A percentile compares a stretch with the other conserved stretches of the same genome.
phyloP scores from a whole-genome alignment of 2,113 vertebrate genomes.

The Actinemys pallida region DNA sequence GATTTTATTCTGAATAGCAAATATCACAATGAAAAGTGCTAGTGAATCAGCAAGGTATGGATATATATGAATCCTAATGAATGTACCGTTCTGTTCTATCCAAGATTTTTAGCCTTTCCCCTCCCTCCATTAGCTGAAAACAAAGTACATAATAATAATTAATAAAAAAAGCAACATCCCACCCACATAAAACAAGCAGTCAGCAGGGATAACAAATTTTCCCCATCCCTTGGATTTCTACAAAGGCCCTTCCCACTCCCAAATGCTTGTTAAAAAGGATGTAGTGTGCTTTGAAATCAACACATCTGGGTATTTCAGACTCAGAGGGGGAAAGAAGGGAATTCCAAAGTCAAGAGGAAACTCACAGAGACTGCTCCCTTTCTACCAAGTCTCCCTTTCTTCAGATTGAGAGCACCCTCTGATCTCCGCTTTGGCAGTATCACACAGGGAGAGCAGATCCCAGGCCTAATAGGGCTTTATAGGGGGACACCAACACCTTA shows the following conservation, averaged over 20 bases:
- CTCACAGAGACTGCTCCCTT: not conserved
- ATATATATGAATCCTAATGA: not conserved
- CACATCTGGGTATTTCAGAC: not conserved
- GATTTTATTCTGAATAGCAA: not conserved
- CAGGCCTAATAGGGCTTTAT: not conserved
- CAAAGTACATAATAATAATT: not conserved
- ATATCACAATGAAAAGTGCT: not conserved
- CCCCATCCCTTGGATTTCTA: not conserved
- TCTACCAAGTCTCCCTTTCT: not conserved
- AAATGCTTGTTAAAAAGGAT: not conserved
- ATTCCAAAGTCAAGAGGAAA: not conserved
- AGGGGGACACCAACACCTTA: not conserved
- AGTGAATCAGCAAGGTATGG: too few relatives aligned
- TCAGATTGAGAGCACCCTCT: not conserved
- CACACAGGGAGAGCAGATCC: not conserved
- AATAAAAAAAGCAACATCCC: not conserved
- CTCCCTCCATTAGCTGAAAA: not conserved
- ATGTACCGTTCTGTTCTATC: not conserved
- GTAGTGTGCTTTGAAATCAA: not conserved
- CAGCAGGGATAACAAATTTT: not conserved
- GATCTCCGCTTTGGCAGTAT: rapidly evolving
- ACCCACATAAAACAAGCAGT: not conserved
- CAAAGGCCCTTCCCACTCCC: rapidly evolving
- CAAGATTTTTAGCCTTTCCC: not conserved
- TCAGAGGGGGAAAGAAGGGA: not conserved